phyloP scores from a whole-genome alignment of 2,797 vertebrate species.

The Thripadectes ignobilis region DNA sequence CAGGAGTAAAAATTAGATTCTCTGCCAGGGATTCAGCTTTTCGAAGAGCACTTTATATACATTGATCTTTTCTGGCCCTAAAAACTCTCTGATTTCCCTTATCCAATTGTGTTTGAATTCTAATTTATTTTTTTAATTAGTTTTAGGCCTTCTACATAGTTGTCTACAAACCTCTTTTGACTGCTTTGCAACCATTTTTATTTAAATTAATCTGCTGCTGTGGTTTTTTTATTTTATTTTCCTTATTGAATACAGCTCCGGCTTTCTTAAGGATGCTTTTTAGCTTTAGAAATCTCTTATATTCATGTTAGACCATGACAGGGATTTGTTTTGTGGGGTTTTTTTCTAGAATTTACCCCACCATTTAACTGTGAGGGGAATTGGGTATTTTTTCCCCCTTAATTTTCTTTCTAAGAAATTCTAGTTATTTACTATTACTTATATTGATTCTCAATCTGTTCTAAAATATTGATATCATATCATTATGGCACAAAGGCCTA shows the following conservation, averaged over 20 bases:
- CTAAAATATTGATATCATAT: not conserved
- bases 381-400: accelerated
- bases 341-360: not conserved
- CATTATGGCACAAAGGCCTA: accelerated
- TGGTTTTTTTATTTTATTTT: not conserved
- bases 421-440: not conserved
- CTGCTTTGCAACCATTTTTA: not conserved
- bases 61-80: not conserved
- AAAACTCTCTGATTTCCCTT: not conserved
- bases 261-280: not conserved
- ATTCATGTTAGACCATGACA: not conserved
- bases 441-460: not conserved
- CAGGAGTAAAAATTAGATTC: not conserved
- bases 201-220: not conserved
- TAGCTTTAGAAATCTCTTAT: not conserved
- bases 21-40: not conserved
- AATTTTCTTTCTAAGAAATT: not conserved
- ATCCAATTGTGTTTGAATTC: not conserved
- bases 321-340: not conserved
- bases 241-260: not conserved
- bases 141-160: not conserved
- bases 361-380: not conserved
- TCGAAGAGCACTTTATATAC: not conserved
- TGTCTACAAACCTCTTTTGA: not conserved
- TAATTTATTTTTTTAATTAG: not conserved